These are phyloP conservation scores for Dexiosoma caninum DNA, from an alignment of 2,888 invertebrate genomes.

Conservation along the genomic window DNA sequence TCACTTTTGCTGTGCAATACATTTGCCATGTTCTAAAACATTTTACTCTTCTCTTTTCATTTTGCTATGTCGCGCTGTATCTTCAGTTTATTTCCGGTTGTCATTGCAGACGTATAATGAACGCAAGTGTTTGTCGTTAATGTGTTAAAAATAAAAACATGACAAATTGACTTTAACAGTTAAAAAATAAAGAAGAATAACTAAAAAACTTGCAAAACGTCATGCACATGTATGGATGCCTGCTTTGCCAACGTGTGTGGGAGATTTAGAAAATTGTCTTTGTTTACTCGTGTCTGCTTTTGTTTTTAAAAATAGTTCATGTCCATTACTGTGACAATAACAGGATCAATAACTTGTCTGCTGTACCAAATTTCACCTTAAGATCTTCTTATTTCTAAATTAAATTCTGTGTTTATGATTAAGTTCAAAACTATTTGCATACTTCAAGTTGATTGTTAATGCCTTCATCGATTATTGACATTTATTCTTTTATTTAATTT, in stretches of 20 bases:
- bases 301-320: background rate
- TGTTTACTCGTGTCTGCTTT: no score
- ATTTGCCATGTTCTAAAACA: background rate
- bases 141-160: background rate
- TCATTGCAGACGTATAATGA: constrained; percentile 22
- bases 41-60: background rate
- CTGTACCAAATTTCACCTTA: background rate
- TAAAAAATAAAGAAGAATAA: background rate
- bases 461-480: constrained; percentile 45
- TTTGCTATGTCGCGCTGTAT: background rate
- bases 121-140: background rate
- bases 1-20: background rate
- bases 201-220: background rate
- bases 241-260: background rate
- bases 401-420: background rate
- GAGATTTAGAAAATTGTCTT: background rate
- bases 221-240: background rate
- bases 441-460: constrained; percentile 43
- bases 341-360: background rate
- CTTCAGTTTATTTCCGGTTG: constrained; percentile 41
- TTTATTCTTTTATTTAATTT: no score
- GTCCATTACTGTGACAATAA: background rate
- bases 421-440: background rate
- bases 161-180: background rate
- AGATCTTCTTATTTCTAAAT: background rate